phyloP scores from a whole-genome alignment of 2,797 vertebrate genomes.

The Epinephelus coioides region DNA sequence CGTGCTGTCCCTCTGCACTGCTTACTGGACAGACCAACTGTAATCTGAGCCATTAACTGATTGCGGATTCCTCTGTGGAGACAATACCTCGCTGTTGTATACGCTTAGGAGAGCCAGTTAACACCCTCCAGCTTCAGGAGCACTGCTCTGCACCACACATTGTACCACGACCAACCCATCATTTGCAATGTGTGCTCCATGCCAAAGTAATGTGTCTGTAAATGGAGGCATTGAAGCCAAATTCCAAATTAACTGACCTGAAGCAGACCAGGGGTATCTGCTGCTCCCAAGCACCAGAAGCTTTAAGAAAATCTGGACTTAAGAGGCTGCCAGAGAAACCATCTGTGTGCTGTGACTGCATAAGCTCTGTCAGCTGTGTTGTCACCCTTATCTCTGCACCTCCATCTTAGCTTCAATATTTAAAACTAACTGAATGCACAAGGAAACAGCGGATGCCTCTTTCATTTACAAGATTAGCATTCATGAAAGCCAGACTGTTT shows the following conservation, averaged over 20 bases:
- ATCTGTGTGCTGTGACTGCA: conserved; percentile 75
- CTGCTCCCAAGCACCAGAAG: conserved; percentile 66
- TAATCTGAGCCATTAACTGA: conserved; percentile 31
- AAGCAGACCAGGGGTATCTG: conserved; percentile 64
- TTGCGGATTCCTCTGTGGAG: conserved; percentile 28
- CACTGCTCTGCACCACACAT: conserved; percentile 51
- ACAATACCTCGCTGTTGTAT: conserved; percentile 56
- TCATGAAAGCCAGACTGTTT: conserved; percentile 21
- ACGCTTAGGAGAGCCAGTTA: conserved; percentile 36
- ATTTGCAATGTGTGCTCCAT: conserved; percentile 45
- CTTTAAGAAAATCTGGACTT: conserved; percentile 74
- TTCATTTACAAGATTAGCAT: conserved; percentile 13
- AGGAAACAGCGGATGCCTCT: conserved; percentile 34
- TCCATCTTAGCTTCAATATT: conserved; percentile 59
- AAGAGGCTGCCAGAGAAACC: conserved; percentile 74
- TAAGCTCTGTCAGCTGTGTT: conserved; percentile 75
- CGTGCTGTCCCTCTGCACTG: conserved; percentile 1
- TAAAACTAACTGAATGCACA: conserved; percentile 43
- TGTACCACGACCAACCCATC: conserved; percentile 57
- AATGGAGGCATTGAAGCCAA: conserved; percentile 68
- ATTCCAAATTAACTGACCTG: conserved; percentile 77
- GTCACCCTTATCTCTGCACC: conserved; percentile 64
- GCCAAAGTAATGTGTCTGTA: conserved; percentile 71
- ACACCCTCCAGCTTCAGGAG: conserved; percentile 30
- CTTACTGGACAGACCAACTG: conserved; percentile 20